phyloP scores from a whole-genome alignment of 2,888 invertebrate genomes.

The Pachydiplax longipennis region DNA sequence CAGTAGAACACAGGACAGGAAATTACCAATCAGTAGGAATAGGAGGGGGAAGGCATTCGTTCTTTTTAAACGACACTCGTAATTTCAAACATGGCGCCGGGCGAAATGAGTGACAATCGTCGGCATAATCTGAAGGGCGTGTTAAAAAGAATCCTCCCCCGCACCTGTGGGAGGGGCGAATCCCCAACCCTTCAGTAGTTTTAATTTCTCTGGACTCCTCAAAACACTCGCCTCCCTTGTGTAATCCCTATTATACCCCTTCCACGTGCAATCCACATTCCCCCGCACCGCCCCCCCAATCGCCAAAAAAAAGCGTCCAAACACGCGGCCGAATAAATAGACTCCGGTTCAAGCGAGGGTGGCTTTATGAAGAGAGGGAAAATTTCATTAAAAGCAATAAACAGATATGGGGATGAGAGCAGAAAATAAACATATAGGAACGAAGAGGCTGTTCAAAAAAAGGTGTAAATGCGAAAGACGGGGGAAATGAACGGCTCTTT shows the following conservation, averaged over 20 bases:
- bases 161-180: neutral
- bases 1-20: no score
- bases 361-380: neutral
- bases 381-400: slow-evolving; percentile 18
- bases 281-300: neutral
- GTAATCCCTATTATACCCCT: neutral
- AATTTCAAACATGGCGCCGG: neutral
- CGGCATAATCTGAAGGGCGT: neutral
- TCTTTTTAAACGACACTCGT: neutral
- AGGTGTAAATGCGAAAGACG: neutral
- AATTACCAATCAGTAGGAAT: no score
- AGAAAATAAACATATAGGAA: slow-evolving; percentile 2
- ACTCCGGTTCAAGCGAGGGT: neutral
- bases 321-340: neutral
- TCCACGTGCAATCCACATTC: neutral
- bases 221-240: neutral
- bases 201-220: neutral
- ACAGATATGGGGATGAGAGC: neutral
- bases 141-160: neutral
- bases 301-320: neutral
- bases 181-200: neutral
- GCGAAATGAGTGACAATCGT: neutral
- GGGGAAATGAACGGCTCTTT: slow-evolving; percentile 7
- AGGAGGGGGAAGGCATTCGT: neutral
- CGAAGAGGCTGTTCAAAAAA: neutral